phyloP scores from a whole-genome alignment of 2,797 vertebrate species.

The Sus cebifrons region DNA sequence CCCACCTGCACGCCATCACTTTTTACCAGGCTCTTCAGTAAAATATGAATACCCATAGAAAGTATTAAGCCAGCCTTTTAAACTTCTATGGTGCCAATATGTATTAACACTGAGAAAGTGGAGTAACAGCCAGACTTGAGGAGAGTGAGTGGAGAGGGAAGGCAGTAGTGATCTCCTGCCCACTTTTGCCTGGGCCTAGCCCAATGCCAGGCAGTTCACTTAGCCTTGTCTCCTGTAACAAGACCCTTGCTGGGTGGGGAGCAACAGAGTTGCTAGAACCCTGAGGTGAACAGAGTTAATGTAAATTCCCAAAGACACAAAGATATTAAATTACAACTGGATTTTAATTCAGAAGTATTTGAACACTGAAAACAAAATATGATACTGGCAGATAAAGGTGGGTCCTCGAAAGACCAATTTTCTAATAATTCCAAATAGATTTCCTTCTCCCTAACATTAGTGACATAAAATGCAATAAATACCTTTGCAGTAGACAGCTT shows the following conservation, averaged over 20 bases:
- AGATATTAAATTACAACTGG: neutral
- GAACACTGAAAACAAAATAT: neutral
- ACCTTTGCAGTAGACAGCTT: neutral
- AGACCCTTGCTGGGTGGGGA: too few species aligned
- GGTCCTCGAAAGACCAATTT: neutral
- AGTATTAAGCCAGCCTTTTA: too few species aligned
- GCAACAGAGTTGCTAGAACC: neutral
- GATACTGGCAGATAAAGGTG: neutral
- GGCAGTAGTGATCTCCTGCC: too few species aligned
- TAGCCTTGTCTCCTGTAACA: accelerated
- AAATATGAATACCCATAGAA: neutral
- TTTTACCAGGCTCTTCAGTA: too few species aligned
- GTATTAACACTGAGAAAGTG: neutral
- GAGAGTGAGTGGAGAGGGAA: neutral
- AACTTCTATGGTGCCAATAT: neutral
- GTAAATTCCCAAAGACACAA: neutral
- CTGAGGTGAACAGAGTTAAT: too few species aligned
- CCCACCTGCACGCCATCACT: neutral
- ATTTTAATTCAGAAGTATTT: neutral
- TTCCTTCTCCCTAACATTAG: neutral
- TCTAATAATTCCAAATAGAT: neutral
- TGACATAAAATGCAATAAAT: neutral
- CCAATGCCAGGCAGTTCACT: neutral
- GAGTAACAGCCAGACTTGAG: neutral
- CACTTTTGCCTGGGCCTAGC: accelerated